Percentiles rank a stretch among this genome's conserved stretches.
phyloP scores from a whole-genome alignment of 2,888 invertebrate species.

The Catotricha subobsoleta region DNA sequence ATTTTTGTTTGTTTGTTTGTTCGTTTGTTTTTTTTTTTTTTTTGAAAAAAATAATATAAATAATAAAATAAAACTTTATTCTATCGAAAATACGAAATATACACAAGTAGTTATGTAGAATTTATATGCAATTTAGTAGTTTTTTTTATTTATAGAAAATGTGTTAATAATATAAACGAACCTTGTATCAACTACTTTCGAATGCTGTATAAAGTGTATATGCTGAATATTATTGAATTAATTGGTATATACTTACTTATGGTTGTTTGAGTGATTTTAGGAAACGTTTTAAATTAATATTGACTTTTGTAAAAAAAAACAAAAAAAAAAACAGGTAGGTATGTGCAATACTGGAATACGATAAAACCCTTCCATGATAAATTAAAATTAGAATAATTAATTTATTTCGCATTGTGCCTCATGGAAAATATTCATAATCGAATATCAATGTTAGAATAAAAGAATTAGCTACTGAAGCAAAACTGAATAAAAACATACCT shows the following conservation, averaged over 20 bases:
- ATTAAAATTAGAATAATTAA: too few species aligned
- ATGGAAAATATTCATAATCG: too few species aligned
- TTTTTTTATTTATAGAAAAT: not conserved
- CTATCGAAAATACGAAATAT: not conserved
- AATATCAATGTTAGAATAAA: too few species aligned
- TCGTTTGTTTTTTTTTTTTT: not conserved
- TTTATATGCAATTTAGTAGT: too few species aligned
- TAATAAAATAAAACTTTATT: not conserved
- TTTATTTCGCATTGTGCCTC: too few species aligned
- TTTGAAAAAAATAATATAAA: constrained; percentile 1
- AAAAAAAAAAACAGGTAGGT: too few species aligned
- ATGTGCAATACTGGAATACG: too few species aligned
- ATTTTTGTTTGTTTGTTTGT: not conserved
- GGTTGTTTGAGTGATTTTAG: too few species aligned
- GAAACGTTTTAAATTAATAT: too few species aligned
- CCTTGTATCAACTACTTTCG: not conserved
- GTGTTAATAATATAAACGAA: not conserved
- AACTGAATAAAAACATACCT: constrained; percentile 18
- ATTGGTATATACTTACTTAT: not conserved
- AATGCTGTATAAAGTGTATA: not conserved
- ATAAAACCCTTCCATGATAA: too few species aligned
- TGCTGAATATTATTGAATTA: not conserved
- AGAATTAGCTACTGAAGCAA: not conserved
- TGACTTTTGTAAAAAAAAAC: too few species aligned
- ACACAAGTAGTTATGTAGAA: too few species aligned